Conservation (phyloP, 2,888 invertebrate genomes). For the Mythimna impura region DNA sequence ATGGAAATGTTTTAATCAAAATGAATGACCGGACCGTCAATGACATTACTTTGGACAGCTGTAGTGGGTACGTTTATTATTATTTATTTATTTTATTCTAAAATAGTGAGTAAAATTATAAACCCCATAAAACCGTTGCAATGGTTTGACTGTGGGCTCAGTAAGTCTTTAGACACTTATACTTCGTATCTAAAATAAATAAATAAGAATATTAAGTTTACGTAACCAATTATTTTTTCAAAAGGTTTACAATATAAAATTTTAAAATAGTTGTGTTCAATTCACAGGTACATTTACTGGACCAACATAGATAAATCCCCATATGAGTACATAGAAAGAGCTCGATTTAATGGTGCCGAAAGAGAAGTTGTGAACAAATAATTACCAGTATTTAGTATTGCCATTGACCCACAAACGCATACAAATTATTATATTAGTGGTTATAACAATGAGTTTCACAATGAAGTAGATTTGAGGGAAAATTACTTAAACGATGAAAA, state of each 20-base stretch:
- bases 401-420: background rate
- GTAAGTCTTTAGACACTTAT: no score
- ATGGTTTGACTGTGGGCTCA: no score
- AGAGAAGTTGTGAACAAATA: background rate
- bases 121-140: no score
- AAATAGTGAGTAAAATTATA: no score
- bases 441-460: no score
- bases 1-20: background rate
- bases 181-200: no score
- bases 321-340: background rate
- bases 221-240: background rate
- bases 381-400: background rate
- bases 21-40: background rate
- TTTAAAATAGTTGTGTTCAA: background rate
- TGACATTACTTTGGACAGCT: background rate
- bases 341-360: slow-evolving; percentile 4
- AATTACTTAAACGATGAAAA: background rate
- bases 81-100: no score
- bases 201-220: no score
- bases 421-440: slow-evolving; percentile 1
- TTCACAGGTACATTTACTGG: slow-evolving; percentile 10
- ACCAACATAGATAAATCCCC: background rate
- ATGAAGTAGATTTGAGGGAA: background rate
- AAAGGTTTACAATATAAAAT: background rate
- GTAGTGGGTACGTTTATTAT: background rate